Percentiles rank a stretch among this genome's conserved stretches.
Evolutionary conservation across 2,888 invertebrate genomes (phyloP).

Genomic region (Ormia ochracea): DNA sequence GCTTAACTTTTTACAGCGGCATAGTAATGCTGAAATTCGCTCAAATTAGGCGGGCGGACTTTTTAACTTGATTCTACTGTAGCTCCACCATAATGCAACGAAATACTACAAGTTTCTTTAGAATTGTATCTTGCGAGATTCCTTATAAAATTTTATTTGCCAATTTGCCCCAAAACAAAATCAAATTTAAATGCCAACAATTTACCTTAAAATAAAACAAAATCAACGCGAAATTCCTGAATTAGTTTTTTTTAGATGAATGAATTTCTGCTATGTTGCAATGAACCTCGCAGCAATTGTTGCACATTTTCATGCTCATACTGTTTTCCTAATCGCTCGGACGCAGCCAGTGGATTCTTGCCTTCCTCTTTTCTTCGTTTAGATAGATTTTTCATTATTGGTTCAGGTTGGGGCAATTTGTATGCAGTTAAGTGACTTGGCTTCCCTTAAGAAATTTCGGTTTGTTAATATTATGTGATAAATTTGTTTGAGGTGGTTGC

Average conservation of each 20-base stretch:
- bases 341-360: background rate
- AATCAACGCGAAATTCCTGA: slow-evolving; percentile 26
- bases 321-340: background rate
- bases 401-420: background rate
- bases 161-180: slow-evolving; percentile 4
- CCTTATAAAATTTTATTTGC: slow-evolving; percentile 42
- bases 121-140: slow-evolving; percentile 25
- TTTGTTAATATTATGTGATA: too few species aligned
- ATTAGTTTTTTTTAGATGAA: slow-evolving; percentile 50
- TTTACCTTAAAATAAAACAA: background rate
- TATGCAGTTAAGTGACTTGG: too few species aligned
- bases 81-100: background rate
- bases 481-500: too few species aligned
- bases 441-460: too few species aligned
- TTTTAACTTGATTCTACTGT: too few species aligned
- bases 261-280: slow-evolving; percentile 54
- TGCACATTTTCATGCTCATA: slow-evolving; percentile 45
- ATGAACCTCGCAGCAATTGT: slow-evolving; percentile 30
- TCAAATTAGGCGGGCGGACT: too few species aligned
- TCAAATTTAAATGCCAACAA: slow-evolving; percentile 45
- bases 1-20: too few species aligned
- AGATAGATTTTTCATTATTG: background rate
- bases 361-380: background rate
- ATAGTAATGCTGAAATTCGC: too few species aligned
- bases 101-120: slow-evolving; percentile 23